Evolutionary conservation across 2,113 vertebrate species (phyloP).

Genomic region (Oryzias javanicus): DNA sequence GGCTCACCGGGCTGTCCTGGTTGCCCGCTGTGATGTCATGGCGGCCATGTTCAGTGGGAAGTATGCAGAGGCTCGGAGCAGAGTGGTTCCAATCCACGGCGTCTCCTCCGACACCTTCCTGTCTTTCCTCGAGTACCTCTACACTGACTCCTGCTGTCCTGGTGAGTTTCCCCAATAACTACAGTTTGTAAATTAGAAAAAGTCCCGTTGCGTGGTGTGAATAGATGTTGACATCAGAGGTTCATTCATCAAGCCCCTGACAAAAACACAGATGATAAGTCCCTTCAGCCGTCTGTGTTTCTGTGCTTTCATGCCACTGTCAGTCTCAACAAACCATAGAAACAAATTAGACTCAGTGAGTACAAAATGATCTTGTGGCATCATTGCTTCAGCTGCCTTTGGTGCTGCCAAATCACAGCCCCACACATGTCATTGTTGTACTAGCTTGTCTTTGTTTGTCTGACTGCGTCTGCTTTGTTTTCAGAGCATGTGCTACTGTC

Average conservation of each 20-base stretch:
- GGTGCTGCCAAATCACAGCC: conserved; percentile 19
- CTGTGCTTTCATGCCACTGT: conserved; percentile 45
- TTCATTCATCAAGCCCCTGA: conserved; percentile 19
- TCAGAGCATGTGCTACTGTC: conserved; percentile 30
- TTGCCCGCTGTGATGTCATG: conserved; percentile 95
- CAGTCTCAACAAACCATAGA: conserved; percentile 34
- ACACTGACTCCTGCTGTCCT: conserved; percentile 94
- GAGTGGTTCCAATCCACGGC: conserved; percentile 91
- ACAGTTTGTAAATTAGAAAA: neutral
- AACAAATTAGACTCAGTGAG: conserved; percentile 51
- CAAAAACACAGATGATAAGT: conserved; percentile 48
- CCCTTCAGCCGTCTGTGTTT: conserved; percentile 56
- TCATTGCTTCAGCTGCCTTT: conserved; percentile 25
- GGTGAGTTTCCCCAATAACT: conserved; percentile 73
- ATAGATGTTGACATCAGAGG: conserved; percentile 9
- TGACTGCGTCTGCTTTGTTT: conserved; percentile 5
- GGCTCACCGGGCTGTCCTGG: conserved; percentile 91
- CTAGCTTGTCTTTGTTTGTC: conserved; percentile 15
- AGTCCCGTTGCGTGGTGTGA: neutral
- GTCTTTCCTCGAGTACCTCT: conserved; percentile 94
- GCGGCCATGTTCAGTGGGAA: conserved; percentile 97
- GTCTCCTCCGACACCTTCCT: conserved; percentile 97
- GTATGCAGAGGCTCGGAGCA: conserved; percentile 89
- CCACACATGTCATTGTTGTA: conserved; percentile 22
- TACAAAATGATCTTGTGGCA: conserved; percentile 41